Percentiles rank a stretch among this genome's conserved stretches.
Evolutionary conservation across 2,888 invertebrate genomes (phyloP).

Genomic region (Barypeithes pellucidus): DNA sequence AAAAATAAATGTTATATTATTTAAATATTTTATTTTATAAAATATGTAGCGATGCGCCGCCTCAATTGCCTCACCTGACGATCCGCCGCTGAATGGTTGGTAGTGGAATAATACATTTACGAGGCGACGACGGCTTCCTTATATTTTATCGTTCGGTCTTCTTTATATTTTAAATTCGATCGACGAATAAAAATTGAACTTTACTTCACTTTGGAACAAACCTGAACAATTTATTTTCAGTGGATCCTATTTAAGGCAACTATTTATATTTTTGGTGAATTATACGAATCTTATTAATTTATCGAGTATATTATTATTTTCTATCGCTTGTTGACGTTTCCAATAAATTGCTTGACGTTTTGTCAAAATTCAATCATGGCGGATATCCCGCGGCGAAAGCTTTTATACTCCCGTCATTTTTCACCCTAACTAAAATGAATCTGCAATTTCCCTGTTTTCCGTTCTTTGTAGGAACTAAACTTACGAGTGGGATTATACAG

Average conservation of each 20-base stretch:
- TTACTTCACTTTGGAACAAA: too few species aligned
- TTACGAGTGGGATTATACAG: neutral
- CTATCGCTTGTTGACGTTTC: neutral
- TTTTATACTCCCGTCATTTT: slow-evolving; percentile 20
- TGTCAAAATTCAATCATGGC: slow-evolving; percentile 37
- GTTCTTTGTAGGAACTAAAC: neutral
- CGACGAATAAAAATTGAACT: too few species aligned
- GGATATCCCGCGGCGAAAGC: slow-evolving; percentile 30
- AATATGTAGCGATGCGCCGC: too few species aligned
- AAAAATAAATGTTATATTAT: too few species aligned
- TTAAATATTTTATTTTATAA: too few species aligned
- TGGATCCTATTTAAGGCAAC: neutral
- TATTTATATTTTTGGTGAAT: neutral
- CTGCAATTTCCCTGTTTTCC: slow-evolving; percentile 16
- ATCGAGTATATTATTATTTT: slow-evolving; percentile 3
- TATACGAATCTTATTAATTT: neutral
- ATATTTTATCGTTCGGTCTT: too few species aligned
- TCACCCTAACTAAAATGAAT: slow-evolving; percentile 12
- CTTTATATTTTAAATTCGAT: too few species aligned
- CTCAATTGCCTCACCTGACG: too few species aligned
- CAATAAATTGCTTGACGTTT: slow-evolving; percentile 8
- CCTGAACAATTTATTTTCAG: slow-evolving; percentile 1
- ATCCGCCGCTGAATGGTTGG: too few species aligned
- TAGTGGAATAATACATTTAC: too few species aligned
- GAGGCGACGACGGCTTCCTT: too few species aligned